A percentile compares a stretch with the other conserved stretches of the same genome.
phyloP scores from a whole-genome alignment of 2,113 vertebrate genomes.

The Pimephales promelas region DNA sequence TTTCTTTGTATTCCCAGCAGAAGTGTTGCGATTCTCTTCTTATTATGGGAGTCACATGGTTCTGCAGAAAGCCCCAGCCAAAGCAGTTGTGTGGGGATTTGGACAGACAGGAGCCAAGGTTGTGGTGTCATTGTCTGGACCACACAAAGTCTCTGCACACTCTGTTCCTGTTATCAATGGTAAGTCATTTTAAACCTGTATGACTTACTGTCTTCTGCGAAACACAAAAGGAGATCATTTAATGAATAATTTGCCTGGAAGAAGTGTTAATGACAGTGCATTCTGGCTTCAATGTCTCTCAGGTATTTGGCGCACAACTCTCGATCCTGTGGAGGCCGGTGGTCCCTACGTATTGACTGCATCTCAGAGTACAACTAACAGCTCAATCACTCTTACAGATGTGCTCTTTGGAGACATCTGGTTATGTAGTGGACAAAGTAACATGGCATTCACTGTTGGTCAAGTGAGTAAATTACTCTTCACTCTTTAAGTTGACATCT shows the following conservation, averaged over 20 bases:
- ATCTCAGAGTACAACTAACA: slow-evolving; percentile 39
- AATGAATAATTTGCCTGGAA: background rate
- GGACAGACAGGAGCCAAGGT: slow-evolving; percentile 68
- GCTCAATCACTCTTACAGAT: slow-evolving; percentile 70
- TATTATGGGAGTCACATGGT: slow-evolving; percentile 88
- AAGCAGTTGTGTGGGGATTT: slow-evolving; percentile 85
- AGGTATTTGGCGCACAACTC: slow-evolving; percentile 77
- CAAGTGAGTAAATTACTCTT: slow-evolving; percentile 73
- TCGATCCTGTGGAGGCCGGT: slow-evolving; percentile 78
- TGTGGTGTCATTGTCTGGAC: slow-evolving; percentile 63
- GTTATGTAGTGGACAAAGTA: slow-evolving; percentile 94
- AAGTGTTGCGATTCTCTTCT: slow-evolving; percentile 79
- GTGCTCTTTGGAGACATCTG: slow-evolving; percentile 91
- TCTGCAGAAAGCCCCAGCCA: slow-evolving; percentile 83
- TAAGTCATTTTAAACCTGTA: slow-evolving; percentile 38
- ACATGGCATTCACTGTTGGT: slow-evolving; percentile 83
- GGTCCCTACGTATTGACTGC: slow-evolving; percentile 83
- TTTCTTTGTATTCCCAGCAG: slow-evolving; percentile 63
- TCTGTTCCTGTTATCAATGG: slow-evolving; percentile 57
- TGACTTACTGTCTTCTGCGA: background rate
- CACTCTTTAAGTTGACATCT: background rate
- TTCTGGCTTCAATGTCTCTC: slow-evolving; percentile 1
- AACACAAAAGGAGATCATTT: background rate
- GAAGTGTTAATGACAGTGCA: background rate
- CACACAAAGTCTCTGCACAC: background rate